These are phyloP conservation scores for Catocala fraxini DNA, from an alignment of 2,888 invertebrate genomes.

Conservation along the genomic window DNA sequence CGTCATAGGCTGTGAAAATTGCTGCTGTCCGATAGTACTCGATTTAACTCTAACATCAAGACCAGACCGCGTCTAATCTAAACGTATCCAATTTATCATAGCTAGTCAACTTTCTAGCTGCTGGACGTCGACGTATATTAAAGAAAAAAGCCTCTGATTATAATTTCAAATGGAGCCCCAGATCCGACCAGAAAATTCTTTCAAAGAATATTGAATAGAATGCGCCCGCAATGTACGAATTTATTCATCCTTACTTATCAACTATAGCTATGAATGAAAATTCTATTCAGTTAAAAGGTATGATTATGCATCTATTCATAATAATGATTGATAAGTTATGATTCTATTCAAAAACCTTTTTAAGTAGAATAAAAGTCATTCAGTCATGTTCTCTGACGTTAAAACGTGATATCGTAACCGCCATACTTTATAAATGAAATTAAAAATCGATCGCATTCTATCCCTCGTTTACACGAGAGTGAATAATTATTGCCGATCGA, in stretches of 20 bases:
- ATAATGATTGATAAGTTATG: slow-evolving; percentile 15
- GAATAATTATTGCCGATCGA: too few relatives aligned
- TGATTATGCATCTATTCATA: slow-evolving; percentile 27
- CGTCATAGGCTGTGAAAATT: too few relatives aligned
- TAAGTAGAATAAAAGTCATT: background rate
- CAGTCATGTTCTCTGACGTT: slow-evolving; percentile 18
- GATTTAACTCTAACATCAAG: slow-evolving; percentile 37
- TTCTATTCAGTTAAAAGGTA: slow-evolving; percentile 23
- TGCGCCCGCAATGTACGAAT: slow-evolving; percentile 22
- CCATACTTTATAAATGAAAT: too few relatives aligned
- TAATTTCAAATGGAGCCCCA: slow-evolving; percentile 58
- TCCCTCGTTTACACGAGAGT: too few relatives aligned
- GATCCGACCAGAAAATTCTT: slow-evolving; percentile 32
- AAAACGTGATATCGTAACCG: background rate
- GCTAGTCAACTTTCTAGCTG: slow-evolving; percentile 39
- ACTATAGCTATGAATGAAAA: slow-evolving; percentile 23
- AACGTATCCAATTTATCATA: slow-evolving; percentile 45
- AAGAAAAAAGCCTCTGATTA: slow-evolving; percentile 57
- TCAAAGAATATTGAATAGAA: slow-evolving; percentile 42
- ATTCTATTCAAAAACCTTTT: background rate
- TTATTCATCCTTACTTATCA: slow-evolving; percentile 34
- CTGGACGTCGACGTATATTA: slow-evolving; percentile 33
- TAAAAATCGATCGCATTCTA: too few relatives aligned
- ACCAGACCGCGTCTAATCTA: slow-evolving; percentile 24
- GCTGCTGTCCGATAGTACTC: too few relatives aligned